Base-by-base conservation (phyloP, 2,888 invertebrate species). In the Auanema freiburgensis region DNA sequence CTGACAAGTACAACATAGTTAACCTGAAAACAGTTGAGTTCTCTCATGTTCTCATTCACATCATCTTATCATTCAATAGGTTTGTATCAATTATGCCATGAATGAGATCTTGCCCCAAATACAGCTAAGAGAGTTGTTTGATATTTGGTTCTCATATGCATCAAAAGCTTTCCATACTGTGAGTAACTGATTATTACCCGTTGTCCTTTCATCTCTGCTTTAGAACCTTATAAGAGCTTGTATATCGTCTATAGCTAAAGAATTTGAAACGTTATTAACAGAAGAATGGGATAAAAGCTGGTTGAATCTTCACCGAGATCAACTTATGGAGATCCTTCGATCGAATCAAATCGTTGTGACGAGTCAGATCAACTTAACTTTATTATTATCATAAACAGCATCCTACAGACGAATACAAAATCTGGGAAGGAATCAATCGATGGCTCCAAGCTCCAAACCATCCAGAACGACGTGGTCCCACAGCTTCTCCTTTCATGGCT, bases 121-220 rank as follows among this genome's bases (percentile, higher is more conserved):
- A 4, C 82, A 83, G 25, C 77, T 85, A 58, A 85, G 84, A 68
- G 85, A 85, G 57, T 78, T 85, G n/a, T 85, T 85, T 68, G 83
- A 85, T 71, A 83, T 84, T 2, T 86, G 86, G 86, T 86, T 85
- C 75, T 85, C 84, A 68, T 86, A 86, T 69, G 84, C 84, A 23
- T 85, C 85, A 12, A 83, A 79, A 57, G 79, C 79, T 4, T 80
- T 76, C 58, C 85, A 85, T 58, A 70, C 74, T 46, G 74, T 72
- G 8, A 41, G 52, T 53, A 49, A 12, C 21, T 46, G n/a, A 23
- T 25, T 41, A 16, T 16, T 16, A 14, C 52, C 33, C 33, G 3
- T 33, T 33, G 4, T 33, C 33, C 8, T n/a, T n/a, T 33, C 16
- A n/a, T 12, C 46, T 16, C n/a, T 12, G 33, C 56, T 65, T 10